These are phyloP conservation scores for Cydia pomonella DNA, from an alignment of 1,140 invertebrate genomes.

Conservation along the genomic window DNA sequence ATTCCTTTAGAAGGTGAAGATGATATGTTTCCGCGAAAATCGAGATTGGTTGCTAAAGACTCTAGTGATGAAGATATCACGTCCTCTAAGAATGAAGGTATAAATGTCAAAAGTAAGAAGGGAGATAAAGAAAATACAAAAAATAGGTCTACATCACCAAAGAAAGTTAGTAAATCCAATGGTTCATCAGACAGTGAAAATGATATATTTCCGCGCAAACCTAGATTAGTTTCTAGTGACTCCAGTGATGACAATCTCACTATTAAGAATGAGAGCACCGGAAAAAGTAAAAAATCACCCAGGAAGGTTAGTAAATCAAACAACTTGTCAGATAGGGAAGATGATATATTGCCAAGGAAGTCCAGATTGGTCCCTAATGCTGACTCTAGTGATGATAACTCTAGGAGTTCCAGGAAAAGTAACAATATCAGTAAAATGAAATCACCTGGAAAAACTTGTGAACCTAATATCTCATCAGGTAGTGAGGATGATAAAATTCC, in stretches of 20 bases:
- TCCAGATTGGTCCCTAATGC: neutral
- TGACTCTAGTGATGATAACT: constrained; percentile 15
- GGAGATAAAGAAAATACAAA: neutral
- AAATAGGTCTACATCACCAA: neutral
- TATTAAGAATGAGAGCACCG: neutral
- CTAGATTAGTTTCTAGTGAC: neutral
- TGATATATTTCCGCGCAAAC: neutral
- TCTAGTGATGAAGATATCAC: neutral
- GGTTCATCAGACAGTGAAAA: neutral
- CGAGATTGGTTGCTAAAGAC: neutral
- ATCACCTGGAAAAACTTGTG: neutral
- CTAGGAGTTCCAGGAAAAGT: neutral
- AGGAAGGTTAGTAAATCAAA: neutral
- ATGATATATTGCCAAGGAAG: neutral
- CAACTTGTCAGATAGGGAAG: neutral
- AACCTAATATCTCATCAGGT: neutral
- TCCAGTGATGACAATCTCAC: constrained; percentile 2
- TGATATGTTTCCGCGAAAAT: constrained; percentile 20
- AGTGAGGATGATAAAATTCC: neutral
- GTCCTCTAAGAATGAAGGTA: neutral
- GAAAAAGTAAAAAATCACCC: neutral
- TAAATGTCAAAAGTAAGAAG: neutral
- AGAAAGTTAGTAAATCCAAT: neutral
- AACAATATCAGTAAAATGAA: neutral
- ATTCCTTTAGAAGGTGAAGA: neutral